Percentiles rank a stretch among this genome's conserved stretches.
Evolutionary conservation across 2,113 vertebrate species (phyloP).

Genomic region (Heterocephalus glaber): DNA sequence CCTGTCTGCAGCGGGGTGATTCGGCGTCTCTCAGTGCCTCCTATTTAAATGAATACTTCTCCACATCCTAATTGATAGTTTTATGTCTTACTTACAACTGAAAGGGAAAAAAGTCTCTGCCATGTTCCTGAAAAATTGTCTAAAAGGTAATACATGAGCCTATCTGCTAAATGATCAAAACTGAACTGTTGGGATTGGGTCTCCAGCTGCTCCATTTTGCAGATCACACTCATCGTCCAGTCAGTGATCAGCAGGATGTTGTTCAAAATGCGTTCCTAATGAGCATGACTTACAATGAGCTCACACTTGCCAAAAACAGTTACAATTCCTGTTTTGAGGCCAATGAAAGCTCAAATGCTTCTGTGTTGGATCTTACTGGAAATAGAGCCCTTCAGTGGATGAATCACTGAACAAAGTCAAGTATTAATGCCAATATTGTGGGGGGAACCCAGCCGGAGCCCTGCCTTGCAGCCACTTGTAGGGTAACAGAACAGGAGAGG

Average conservation of each 20-base stretch:
- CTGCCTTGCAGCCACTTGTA: too few species aligned
- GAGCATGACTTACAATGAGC: neutral
- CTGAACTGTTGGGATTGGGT: neutral
- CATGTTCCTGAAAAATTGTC: too few species aligned
- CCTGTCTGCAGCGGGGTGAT: too few species aligned
- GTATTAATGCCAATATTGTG: neutral
- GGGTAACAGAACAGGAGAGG: neutral
- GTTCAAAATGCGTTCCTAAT: too few species aligned
- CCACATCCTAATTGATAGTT: too few species aligned
- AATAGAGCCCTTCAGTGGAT: conserved; percentile 36
- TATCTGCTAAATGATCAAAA: too few species aligned
- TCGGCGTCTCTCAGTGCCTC: too few species aligned
- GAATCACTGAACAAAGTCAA: conserved; percentile 52
- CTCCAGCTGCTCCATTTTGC: neutral
- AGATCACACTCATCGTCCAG: neutral
- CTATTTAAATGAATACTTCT: too few species aligned
- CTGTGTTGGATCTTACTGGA: conserved; percentile 36
- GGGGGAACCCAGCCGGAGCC: neutral
- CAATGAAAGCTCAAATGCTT: conserved; percentile 36
- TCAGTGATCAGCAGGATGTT: neutral
- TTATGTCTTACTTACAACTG: too few species aligned
- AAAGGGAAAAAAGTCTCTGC: too few species aligned
- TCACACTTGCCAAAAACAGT: conserved; percentile 52
- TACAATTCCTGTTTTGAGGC: conserved; percentile 52
- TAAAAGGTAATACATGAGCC: too few species aligned